Base-by-base conservation (phyloP, 2,113 vertebrate genomes). In the Silurus meridionalis region DNA sequence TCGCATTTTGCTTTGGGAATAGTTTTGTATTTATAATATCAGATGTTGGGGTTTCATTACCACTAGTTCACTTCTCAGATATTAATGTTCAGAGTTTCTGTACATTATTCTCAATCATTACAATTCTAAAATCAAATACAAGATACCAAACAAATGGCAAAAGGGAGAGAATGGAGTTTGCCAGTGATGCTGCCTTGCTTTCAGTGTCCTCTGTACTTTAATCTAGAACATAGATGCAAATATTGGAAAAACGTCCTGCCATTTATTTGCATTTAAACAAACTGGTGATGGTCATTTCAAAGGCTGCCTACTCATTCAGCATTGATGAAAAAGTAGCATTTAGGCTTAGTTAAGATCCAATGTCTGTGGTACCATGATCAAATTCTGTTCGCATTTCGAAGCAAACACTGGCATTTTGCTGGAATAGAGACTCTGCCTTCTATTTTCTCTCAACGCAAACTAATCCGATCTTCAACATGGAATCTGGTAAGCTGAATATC, bases 231-330 rank as follows among this genome's bases (percentile, higher is more conserved):
- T 77, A 21, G 89, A 95, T 95, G 95, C 94, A 95, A 95, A 95
- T 95, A 86, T 81, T 90, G 69, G 83, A 83, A 93, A 95, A 95
- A 95, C 94, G 93, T 95, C 93, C 92, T 89, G 88, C 91, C 92
- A 87, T 89, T 89, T 86, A 95, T 95, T 95, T 95, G 95, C 95
- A 95, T 95, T 93, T 94, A 95, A 94, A 91, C 95, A 95, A 95
- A 95, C 95, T 89, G 91, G 89, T 88, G 92, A 94, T 94, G 93
- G 92, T 94, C 92, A 94, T 93, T 94, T 93, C 91, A 91, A 91
- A 92, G 93, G 91, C 90, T 92, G 84, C 89, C 90, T 93, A 90
- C 89, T 85, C 84, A 90, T 85, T 90, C 66, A 77, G 61, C 84
- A 88, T 86, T 90, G 91, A 83, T 90, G 91, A 87, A 93, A 88